Percentiles rank a stretch among this genome's conserved stretches.
These are phyloP conservation scores for Paragorgia papillata DNA, from an alignment of 92 coral and sea anemone genomes.

Conservation along the genomic window DNA sequence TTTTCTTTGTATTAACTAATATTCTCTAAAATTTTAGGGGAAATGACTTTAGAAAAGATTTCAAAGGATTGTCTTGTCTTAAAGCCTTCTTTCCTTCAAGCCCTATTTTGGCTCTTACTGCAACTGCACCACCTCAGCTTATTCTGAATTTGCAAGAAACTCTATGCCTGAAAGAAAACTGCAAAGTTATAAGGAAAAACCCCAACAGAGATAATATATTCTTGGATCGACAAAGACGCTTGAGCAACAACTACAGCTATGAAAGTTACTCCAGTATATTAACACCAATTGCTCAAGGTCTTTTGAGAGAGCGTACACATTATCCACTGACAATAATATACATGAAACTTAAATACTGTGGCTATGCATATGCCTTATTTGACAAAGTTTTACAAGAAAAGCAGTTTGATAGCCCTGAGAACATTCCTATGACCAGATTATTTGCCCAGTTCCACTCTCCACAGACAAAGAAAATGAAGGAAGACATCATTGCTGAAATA, in stretches of 20 bases:
- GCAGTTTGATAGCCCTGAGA: slow-evolving; percentile 11
- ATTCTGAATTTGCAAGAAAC: slow-evolving; percentile 38
- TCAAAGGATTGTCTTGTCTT: slow-evolving; percentile 50
- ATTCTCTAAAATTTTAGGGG: slow-evolving; percentile 43
- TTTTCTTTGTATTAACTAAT: not conserved
- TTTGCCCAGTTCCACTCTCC: slow-evolving; percentile 35
- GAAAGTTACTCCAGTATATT: slow-evolving; percentile 39
- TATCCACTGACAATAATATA: slow-evolving; percentile 49
- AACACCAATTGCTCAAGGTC: slow-evolving; percentile 39
- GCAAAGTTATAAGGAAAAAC: slow-evolving; percentile 53
- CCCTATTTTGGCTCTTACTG: slow-evolving; percentile 57
- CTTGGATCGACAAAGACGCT: slow-evolving; percentile 10
- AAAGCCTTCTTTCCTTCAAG: slow-evolving; percentile 56
- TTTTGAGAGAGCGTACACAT: not conserved
- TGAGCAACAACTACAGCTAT: slow-evolving; percentile 21
- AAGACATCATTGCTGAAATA: slow-evolving; percentile 20
- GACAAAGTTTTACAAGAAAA: slow-evolving; percentile 28
- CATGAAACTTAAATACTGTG: slow-evolving; percentile 54
- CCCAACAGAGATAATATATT: slow-evolving; percentile 36
- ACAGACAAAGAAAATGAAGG: not conserved
- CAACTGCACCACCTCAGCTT: slow-evolving; percentile 63
- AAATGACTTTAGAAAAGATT: slow-evolving; percentile 66
- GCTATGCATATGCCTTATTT: slow-evolving; percentile 44
- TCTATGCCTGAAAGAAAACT: slow-evolving; percentile 29
- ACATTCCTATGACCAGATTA: not conserved